Percentiles rank a stretch among this genome's conserved stretches.
phyloP scores from a whole-genome alignment of 1,140 invertebrate genomes.

The Doryteuthis pealeii region DNA sequence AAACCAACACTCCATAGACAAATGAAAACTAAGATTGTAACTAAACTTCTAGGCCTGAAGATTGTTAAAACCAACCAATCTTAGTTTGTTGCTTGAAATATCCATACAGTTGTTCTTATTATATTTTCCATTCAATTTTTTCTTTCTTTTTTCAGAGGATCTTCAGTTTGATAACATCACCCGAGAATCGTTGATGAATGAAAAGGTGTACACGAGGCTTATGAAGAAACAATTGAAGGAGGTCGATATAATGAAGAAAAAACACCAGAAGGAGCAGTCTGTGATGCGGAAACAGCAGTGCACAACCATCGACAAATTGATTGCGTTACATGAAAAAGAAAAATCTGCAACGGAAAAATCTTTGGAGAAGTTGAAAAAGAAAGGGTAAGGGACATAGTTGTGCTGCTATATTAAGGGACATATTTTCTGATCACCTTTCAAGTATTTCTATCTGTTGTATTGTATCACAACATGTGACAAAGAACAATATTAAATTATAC shows the following conservation, averaged over 20 bases:
- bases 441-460: neutral
- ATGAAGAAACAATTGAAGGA: conserved; percentile 96
- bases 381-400: too few relatives aligned
- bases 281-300: conserved; percentile 92
- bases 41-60: too few relatives aligned
- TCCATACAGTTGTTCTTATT: too few relatives aligned
- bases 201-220: conserved; percentile 94
- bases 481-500: too few relatives aligned
- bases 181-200: conserved; percentile 82
- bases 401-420: neutral
- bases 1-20: too few relatives aligned
- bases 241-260: conserved; percentile 85
- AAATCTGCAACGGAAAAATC: conserved; percentile 50
- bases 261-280: conserved; percentile 90
- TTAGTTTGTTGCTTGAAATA: too few relatives aligned
- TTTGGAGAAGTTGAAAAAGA: conserved; percentile 54
- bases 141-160: conserved; percentile 36
- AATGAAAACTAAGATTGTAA: too few relatives aligned
- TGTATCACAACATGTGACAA: neutral
- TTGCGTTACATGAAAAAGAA: conserved; percentile 61
- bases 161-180: conserved; percentile 76
- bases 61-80: too few relatives aligned
- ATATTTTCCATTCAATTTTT: too few relatives aligned
- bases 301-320: conserved; percentile 90
- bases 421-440: conserved; percentile 1